Conservation (phyloP, 2,888 invertebrate species). For the Lissonota sp. region DNA sequence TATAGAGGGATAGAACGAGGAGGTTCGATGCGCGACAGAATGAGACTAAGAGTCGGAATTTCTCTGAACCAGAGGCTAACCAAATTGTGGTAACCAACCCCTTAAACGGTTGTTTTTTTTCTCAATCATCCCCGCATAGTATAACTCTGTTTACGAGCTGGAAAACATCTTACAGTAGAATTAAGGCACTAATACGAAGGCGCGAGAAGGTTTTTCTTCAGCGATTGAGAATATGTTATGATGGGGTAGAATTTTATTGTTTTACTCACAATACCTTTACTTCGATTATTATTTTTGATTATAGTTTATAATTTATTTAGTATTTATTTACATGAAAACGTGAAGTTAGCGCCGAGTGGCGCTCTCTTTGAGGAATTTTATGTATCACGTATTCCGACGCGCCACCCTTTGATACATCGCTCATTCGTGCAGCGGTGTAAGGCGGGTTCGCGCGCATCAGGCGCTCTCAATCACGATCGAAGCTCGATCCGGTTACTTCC, state of each 20-base stretch:
- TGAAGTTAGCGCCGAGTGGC: too few relatives aligned
- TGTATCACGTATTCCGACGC: too few relatives aligned
- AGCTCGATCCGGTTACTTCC: too few relatives aligned
- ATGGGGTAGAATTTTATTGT: neutral
- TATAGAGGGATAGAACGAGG: constrained; percentile 5
- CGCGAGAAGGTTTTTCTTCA: too few relatives aligned
- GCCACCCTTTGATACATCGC: constrained; percentile 15
- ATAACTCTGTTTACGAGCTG: constrained; percentile 28
- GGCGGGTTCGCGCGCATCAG: constrained; percentile 40
- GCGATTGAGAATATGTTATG: neutral
- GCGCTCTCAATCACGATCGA: constrained; percentile 10
- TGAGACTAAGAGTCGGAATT: constrained; percentile 61
- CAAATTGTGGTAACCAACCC: constrained; percentile 61
- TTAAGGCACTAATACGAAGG: constrained; percentile 52
- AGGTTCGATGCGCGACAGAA: constrained; percentile 33
- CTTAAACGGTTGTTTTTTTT: constrained; percentile 44
- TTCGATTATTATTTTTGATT: too few relatives aligned
- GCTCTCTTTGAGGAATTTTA: too few relatives aligned
- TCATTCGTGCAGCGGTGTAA: constrained; percentile 15
- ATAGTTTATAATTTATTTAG: too few relatives aligned
- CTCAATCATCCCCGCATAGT: constrained; percentile 13
- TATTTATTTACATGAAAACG: too few relatives aligned
- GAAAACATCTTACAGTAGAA: constrained; percentile 63
- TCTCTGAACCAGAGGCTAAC: constrained; percentile 69
- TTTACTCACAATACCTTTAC: too few relatives aligned